Evolutionary conservation across 2,797 vertebrate genomes (phyloP).

Genomic region (Sebastes diploproa): DNA sequence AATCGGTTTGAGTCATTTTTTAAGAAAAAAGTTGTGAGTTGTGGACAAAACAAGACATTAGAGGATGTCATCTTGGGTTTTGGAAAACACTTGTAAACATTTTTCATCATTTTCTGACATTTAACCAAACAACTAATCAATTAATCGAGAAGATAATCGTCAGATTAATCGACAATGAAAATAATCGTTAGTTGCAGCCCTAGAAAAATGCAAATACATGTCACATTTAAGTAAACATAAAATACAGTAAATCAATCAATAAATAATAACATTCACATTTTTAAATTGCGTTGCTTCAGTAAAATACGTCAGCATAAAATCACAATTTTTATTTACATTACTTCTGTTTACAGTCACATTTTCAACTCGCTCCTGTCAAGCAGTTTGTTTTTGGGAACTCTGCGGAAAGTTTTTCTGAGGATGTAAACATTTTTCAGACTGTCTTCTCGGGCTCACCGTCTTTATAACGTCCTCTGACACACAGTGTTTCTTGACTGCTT

Average conservation of each 20-base stretch:
- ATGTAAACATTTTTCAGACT: not conserved
- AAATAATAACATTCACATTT: not conserved
- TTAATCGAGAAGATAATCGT: not conserved
- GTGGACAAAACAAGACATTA: not conserved
- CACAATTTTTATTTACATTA: not conserved
- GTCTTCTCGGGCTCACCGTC: not conserved
- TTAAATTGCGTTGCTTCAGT: not conserved
- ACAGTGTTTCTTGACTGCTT: slow-evolving; percentile 10
- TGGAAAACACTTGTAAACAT: no score
- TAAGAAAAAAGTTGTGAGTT: not conserved
- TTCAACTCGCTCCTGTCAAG: not conserved
- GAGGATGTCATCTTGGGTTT: fast-evolving
- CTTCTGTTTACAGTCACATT: not conserved
- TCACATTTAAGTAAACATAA: not conserved
- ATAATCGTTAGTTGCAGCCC: not conserved
- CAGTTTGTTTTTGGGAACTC: not conserved
- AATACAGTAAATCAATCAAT: not conserved
- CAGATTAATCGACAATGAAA: no score
- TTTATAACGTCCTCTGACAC: not conserved
- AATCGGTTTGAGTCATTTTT: no score
- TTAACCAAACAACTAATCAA: not conserved
- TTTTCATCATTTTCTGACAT: no score
- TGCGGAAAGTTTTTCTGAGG: not conserved
- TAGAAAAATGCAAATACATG: not conserved
- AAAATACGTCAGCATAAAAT: not conserved